Conservation (phyloP, 2,113 vertebrate genomes). For the Pedetes capensis region DNA sequence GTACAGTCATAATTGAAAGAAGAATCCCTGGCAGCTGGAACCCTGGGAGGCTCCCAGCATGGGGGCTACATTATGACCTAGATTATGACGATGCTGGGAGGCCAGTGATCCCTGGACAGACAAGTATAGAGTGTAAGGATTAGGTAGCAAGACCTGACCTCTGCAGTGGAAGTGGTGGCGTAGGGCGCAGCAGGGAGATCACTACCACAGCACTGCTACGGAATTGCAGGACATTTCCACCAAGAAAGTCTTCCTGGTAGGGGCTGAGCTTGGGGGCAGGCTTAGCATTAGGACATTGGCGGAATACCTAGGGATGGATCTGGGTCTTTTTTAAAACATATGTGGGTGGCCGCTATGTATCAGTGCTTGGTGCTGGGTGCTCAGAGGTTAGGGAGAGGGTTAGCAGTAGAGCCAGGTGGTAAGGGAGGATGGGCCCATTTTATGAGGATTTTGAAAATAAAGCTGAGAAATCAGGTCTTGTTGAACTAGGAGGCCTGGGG, state of each 20-base stretch:
- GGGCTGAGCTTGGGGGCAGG: not conserved
- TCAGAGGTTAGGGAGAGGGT: not conserved
- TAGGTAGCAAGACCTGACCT: not conserved
- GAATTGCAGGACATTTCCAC: not conserved
- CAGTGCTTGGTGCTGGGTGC: not conserved
- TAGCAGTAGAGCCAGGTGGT: not conserved
- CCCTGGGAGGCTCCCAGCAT: not conserved
- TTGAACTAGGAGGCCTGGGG: not conserved
- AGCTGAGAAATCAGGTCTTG: not conserved
- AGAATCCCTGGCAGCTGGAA: not conserved
- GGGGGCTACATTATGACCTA: rapidly evolving
- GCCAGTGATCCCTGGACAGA: not conserved
- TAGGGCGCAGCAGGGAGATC: rapidly evolving
- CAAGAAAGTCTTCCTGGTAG: not conserved
- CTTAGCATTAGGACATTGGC: not conserved
- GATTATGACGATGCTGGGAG: not conserved
- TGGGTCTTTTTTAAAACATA: not conserved
- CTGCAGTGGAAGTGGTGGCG: too few relatives aligned
- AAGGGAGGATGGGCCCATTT: not conserved
- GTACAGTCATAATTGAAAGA: not conserved
- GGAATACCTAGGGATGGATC: not conserved
- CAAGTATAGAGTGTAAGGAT: not conserved
- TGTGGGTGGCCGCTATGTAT: not conserved
- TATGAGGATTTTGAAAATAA: not conserved
- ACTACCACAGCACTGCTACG: not conserved